Percentiles rank a stretch among this genome's conserved stretches.
Evolutionary conservation across 2,113 vertebrate species (phyloP).

Genomic region (Gavia stellata): DNA sequence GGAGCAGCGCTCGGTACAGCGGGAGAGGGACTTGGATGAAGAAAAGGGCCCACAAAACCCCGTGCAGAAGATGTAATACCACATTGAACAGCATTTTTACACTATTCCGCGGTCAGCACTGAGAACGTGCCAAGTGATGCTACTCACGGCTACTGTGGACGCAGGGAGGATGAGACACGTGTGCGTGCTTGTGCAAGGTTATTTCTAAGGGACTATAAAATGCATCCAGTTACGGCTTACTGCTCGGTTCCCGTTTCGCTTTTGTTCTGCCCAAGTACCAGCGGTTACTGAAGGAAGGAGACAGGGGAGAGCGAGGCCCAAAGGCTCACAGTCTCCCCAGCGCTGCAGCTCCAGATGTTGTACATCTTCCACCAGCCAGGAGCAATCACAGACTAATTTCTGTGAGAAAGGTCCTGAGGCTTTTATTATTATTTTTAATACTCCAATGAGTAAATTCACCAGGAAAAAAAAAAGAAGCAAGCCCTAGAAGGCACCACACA

Average conservation of each 20-base stretch:
- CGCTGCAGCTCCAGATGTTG: background rate
- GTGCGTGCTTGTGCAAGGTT: fast-evolving
- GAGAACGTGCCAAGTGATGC: background rate
- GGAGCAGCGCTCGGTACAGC: background rate
- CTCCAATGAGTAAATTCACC: background rate
- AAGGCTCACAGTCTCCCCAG: background rate
- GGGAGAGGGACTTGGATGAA: background rate
- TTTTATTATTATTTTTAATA: background rate
- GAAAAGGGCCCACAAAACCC: background rate
- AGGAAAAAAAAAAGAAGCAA: background rate
- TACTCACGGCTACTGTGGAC: fast-evolving
- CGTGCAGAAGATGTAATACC: background rate
- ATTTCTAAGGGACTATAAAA: fast-evolving
- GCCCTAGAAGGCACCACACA: background rate
- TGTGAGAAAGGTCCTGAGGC: background rate
- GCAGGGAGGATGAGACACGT: background rate
- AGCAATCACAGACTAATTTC: background rate
- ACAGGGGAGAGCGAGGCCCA: background rate
- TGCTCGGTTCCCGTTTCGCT: fast-evolving
- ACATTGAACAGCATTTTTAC: background rate
- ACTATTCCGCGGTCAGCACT: background rate
- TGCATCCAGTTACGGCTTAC: fast-evolving
- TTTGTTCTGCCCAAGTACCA: background rate
- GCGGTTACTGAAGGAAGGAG: background rate
- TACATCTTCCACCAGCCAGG: background rate